A percentile compares a stretch with the other conserved stretches of the same genome.
phyloP scores from a whole-genome alignment of 2,888 invertebrate genomes.

The Pyrochroa serraticornis region DNA sequence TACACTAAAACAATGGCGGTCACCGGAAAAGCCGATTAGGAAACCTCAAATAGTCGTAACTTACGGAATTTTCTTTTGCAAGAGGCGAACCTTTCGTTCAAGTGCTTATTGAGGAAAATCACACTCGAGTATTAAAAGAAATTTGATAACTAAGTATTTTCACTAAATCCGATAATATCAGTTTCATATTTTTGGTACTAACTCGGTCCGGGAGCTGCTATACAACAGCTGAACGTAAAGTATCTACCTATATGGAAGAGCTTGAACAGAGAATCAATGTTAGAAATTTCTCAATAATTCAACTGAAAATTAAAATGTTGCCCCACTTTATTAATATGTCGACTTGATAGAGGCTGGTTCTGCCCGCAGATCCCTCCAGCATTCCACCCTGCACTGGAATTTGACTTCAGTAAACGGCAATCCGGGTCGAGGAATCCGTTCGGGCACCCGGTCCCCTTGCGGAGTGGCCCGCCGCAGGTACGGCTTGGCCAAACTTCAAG shows the following conservation, averaged over 20 bases:
- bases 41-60: background rate
- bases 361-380: slow-evolving; percentile 51
- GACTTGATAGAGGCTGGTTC: background rate
- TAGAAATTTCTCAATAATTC: no score
- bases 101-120: no score
- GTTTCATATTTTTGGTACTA: no score
- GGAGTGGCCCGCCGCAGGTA: slow-evolving; percentile 51
- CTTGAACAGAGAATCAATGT: no score
- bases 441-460: slow-evolving; percentile 52
- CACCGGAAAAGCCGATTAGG: background rate
- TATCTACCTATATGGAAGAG: no score
- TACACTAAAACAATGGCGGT: slow-evolving; percentile 33
- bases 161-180: no score
- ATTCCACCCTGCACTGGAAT: slow-evolving; percentile 55
- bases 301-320: background rate
- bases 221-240: no score
- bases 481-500: slow-evolving; percentile 67
- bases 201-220: no score
- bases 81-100: no score
- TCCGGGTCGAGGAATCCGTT: slow-evolving; percentile 50
- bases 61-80: background rate
- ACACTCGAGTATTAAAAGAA: no score
- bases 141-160: no score
- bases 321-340: background rate
- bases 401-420: slow-evolving; percentile 44